A percentile compares a stretch with the other conserved stretches of the same genome.
Conservation (phyloP, 1,140 invertebrate genomes). For the Amyelois transitella region DNA sequence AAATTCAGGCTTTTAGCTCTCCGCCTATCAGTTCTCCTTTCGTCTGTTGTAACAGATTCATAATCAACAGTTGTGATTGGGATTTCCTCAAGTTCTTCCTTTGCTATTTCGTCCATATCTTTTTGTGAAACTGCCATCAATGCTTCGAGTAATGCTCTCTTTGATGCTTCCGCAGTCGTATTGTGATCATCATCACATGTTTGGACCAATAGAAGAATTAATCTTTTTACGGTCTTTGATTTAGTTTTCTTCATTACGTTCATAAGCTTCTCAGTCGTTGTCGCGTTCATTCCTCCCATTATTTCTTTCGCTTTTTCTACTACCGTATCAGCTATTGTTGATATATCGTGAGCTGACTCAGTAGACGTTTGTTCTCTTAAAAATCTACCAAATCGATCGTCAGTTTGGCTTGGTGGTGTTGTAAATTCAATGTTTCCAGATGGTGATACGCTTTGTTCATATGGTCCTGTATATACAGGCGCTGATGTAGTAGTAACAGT, state of each 20-base stretch:
- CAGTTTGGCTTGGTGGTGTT: constrained; percentile 25
- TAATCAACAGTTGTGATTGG: constrained; percentile 37
- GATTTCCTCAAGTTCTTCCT: constrained; percentile 43
- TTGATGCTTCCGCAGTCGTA: constrained; percentile 78
- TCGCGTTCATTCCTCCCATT: constrained; percentile 83
- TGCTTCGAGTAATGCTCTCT: constrained; percentile 79
- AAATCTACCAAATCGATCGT: constrained; percentile 43
- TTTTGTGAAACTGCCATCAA: constrained; percentile 77
- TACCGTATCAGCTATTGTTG: constrained; percentile 73
- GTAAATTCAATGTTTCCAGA: constrained; percentile 38
- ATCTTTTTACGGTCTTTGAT: constrained; percentile 82
- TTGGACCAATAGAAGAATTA: constrained; percentile 84
- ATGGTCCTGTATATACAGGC: constrained; percentile 18
- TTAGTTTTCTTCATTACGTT: constrained; percentile 86
- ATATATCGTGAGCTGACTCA: constrained; percentile 52
- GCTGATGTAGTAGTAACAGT: constrained; percentile 26
- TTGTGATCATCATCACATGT: constrained; percentile 83
- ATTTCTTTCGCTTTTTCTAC: constrained; percentile 81
- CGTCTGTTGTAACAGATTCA: constrained; percentile 37
- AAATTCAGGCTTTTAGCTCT: constrained; percentile 59
- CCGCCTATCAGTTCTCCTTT: constrained; percentile 51
- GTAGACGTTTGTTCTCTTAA: constrained; percentile 45
- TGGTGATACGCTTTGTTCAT: constrained; percentile 37
- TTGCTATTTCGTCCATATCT: constrained; percentile 69
- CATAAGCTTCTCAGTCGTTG: constrained; percentile 83